Evolutionary conservation across 2,113 vertebrate genomes (phyloP).

Genomic region (Sigmodon hispidus): DNA sequence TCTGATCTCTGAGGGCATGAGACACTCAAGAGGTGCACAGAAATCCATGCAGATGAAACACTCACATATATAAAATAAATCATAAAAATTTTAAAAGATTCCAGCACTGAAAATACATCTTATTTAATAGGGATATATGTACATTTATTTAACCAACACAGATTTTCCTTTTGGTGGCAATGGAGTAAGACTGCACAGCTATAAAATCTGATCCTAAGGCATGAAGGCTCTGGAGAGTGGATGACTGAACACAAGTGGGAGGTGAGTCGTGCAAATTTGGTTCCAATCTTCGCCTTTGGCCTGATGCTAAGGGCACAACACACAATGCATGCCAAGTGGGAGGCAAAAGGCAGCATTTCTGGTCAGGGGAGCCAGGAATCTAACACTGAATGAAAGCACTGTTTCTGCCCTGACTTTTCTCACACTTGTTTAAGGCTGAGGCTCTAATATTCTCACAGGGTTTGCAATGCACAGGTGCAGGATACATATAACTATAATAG

Average conservation of each 20-base stretch:
- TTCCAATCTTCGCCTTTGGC: neutral
- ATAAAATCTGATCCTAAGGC: neutral
- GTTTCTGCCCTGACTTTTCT: neutral
- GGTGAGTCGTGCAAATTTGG: neutral
- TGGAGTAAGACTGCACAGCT: neutral
- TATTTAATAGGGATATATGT: neutral
- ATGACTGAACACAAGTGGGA: neutral
- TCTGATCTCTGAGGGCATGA: neutral
- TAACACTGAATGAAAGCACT: neutral
- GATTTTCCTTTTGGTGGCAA: slow-evolving; percentile 20
- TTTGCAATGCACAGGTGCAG: neutral
- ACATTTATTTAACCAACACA: neutral
- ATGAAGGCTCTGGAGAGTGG: neutral
- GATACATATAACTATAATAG: neutral
- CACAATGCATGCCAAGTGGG: neutral
- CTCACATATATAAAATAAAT: neutral
- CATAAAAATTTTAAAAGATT: too few species aligned
- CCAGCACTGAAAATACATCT: neutral
- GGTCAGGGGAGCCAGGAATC: neutral
- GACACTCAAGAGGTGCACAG: neutral
- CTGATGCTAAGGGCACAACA: neutral
- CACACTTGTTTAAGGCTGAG: neutral
- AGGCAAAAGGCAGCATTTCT: neutral
- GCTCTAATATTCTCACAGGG: neutral
- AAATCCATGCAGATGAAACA: neutral